Evolutionary conservation across 2,113 vertebrate genomes (phyloP).

Genomic region (Pelecanoides urinatrix): DNA sequence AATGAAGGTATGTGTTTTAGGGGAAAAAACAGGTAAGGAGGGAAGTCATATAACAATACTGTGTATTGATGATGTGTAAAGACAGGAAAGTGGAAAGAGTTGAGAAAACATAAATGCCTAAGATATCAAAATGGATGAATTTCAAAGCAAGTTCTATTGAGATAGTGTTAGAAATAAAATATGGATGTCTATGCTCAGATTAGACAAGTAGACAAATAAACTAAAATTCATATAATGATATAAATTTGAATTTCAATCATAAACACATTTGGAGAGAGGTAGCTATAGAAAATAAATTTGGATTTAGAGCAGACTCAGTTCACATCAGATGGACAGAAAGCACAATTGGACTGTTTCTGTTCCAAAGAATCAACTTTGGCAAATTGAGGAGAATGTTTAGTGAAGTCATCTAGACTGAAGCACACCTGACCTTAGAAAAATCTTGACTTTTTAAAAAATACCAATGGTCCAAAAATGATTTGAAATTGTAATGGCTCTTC

Average conservation of each 20-base stretch:
- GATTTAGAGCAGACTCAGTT: not conserved
- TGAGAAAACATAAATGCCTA: not conserved
- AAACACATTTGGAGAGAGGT: not conserved
- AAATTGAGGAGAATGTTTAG: not conserved
- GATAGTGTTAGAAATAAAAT: not conserved
- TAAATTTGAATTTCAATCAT: not conserved
- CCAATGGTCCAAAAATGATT: rapidly evolving
- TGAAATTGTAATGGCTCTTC: not conserved
- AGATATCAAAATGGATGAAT: not conserved
- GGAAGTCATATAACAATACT: not conserved
- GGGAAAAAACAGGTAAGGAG: not conserved
- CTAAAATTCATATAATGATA: not conserved
- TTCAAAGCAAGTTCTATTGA: not conserved
- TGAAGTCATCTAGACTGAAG: not conserved
- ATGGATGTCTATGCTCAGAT: not conserved
- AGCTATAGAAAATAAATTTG: not conserved
- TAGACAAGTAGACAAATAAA: not conserved
- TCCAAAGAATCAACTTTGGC: not conserved
- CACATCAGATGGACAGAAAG: not conserved
- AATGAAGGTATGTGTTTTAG: not conserved
- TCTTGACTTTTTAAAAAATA: not conserved
- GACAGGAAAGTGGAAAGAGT: not conserved
- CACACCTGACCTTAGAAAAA: not conserved
- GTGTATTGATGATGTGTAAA: not conserved
- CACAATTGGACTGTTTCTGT: not conserved